phyloP scores from a whole-genome alignment of 2,888 invertebrate species.

The Blera fallax region DNA sequence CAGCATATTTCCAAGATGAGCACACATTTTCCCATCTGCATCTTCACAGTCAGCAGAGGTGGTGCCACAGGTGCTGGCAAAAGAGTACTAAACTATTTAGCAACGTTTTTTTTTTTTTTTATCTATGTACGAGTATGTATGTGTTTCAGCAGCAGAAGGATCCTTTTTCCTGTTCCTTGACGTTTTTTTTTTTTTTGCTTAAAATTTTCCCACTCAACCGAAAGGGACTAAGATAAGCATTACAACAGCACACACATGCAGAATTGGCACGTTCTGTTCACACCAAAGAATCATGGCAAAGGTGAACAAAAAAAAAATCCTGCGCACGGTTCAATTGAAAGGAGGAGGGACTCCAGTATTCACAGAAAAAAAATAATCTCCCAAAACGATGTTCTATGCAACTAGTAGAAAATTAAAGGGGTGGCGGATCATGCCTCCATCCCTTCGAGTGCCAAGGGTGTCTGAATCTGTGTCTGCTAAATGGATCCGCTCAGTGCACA shows the following conservation, averaged over 20 bases:
- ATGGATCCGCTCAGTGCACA: not conserved
- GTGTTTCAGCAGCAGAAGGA: slow-evolving; percentile 23
- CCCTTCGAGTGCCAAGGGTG: not conserved
- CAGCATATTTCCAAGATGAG: slow-evolving; percentile 63
- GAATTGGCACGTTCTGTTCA: slow-evolving; percentile 51
- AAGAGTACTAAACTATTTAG: slow-evolving; percentile 55
- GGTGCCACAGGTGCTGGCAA: slow-evolving; percentile 58
- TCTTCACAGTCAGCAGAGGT: slow-evolving; percentile 10
- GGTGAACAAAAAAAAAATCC: slow-evolving; percentile 26
- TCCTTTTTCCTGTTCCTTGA: slow-evolving; percentile 46
- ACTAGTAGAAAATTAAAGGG: slow-evolving; percentile 41
- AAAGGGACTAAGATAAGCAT: slow-evolving; percentile 56
- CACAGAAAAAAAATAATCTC: not conserved
- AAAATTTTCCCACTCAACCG: slow-evolving; percentile 46
- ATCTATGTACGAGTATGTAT: too few relatives aligned
- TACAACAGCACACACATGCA: slow-evolving; percentile 11
- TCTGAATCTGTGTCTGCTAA: not conserved
- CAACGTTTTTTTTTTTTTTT: slow-evolving; percentile 24
- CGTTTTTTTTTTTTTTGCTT: not conserved
- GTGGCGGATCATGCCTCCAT: slow-evolving; percentile 46
- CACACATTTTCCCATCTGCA: slow-evolving; percentile 43
- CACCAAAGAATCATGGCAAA: slow-evolving; percentile 30
- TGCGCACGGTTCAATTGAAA: slow-evolving; percentile 2
- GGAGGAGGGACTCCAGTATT: not conserved
- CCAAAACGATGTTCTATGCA: slow-evolving; percentile 45